Percentiles rank a stretch among this genome's conserved stretches.
Conservation (phyloP, 2,888 invertebrate genomes). For the Nomada ruficornis region DNA sequence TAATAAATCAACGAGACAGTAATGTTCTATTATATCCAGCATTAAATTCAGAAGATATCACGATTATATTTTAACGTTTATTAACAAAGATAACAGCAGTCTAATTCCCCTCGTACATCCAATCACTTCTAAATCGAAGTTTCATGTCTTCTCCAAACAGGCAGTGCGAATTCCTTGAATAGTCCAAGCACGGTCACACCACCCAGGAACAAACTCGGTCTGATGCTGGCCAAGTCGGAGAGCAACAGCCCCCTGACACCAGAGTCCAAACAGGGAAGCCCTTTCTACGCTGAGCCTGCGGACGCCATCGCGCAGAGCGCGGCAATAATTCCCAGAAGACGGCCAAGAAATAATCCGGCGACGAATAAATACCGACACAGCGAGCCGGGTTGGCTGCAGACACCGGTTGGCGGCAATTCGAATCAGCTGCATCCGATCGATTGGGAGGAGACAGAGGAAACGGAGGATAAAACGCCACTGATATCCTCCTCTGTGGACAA, state of each 20-base stretch:
- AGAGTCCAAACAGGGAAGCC: slow-evolving; percentile 90
- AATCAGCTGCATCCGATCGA: slow-evolving; percentile 81
- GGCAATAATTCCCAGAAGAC: slow-evolving; percentile 77
- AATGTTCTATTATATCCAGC: no score
- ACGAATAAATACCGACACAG: slow-evolving; percentile 81
- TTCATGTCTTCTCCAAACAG: slow-evolving; percentile 72
- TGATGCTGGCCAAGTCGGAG: slow-evolving; percentile 79
- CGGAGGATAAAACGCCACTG: slow-evolving; percentile 82
- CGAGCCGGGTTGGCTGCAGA: slow-evolving; percentile 82
- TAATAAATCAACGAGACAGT: no score
- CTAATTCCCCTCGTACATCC: no score
- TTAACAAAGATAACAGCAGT: no score
- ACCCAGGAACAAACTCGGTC: slow-evolving; percentile 80
- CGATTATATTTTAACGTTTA: no score
- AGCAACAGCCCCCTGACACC: slow-evolving; percentile 81
- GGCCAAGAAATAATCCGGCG: slow-evolving; percentile 76
- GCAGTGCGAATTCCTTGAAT: slow-evolving; percentile 87
- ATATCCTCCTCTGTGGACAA: slow-evolving; percentile 90
- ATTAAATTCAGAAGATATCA: no score
- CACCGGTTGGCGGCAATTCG: slow-evolving; percentile 70
- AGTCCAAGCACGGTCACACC: slow-evolving; percentile 82
- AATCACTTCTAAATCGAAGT: neutral
- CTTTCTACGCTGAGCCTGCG: slow-evolving; percentile 95
- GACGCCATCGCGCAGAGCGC: slow-evolving; percentile 89
- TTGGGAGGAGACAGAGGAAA: slow-evolving; percentile 82